Evolutionary conservation across 1,140 invertebrate genomes (phyloP).

Genomic region (Drosophila simulans): DNA sequence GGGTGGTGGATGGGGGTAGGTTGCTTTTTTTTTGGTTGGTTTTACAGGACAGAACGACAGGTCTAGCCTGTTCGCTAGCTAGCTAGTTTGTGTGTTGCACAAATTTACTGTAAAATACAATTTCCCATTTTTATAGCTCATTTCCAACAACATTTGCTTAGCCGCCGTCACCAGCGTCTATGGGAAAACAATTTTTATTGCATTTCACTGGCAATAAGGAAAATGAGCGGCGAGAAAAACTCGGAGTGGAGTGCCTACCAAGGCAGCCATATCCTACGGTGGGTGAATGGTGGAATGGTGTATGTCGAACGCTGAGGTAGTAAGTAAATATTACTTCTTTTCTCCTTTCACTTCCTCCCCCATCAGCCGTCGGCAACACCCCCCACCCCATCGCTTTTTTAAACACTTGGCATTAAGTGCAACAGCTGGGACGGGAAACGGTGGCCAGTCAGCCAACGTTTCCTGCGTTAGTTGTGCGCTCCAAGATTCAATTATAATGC

Average conservation of each 20-base stretch:
- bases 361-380: background rate
- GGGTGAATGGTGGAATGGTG: slow-evolving; percentile 17
- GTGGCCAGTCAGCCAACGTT: slow-evolving; percentile 73
- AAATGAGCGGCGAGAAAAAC: slow-evolving; percentile 46
- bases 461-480: slow-evolving; percentile 81
- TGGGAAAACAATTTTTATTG: slow-evolving; percentile 82
- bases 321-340: slow-evolving; percentile 76
- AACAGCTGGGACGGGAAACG: slow-evolving; percentile 62
- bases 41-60: slow-evolving; percentile 2
- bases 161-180: slow-evolving; percentile 54
- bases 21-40: background rate
- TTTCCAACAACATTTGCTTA: slow-evolving; percentile 81
- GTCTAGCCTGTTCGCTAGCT: slow-evolving; percentile 10
- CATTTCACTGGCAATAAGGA: slow-evolving; percentile 76
- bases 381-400: slow-evolving; percentile 39
- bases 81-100: slow-evolving; percentile 76
- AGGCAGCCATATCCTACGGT: too few relatives aligned
- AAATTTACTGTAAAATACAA: slow-evolving; percentile 82
- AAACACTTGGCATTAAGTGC: slow-evolving; percentile 80
- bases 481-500: slow-evolving; percentile 83
- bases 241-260: background rate
- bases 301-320: slow-evolving; percentile 39
- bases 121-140: slow-evolving; percentile 82
- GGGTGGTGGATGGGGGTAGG: background rate
- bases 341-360: slow-evolving; percentile 20